Conservation (phyloP, 2,888 invertebrate genomes). For the Tetranychus piercei region DNA sequence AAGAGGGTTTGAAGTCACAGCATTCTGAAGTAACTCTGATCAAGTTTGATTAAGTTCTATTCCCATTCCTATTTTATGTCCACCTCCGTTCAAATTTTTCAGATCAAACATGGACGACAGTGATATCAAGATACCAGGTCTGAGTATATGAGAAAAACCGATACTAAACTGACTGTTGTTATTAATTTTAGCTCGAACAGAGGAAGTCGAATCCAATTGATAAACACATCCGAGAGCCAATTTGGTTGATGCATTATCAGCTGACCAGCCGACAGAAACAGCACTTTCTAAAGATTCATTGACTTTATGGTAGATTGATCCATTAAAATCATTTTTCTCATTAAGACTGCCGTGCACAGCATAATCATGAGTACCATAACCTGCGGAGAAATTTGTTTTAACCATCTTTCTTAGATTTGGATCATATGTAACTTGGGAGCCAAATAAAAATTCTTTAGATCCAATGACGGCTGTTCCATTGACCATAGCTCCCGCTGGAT, state of each 20-base stretch:
- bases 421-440: constrained; percentile 40
- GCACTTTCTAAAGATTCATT: constrained; percentile 69
- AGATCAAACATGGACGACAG: constrained; percentile 83
- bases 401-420: not conserved
- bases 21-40: not conserved
- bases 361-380: not conserved
- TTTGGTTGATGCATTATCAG: constrained; percentile 69
- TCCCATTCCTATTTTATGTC: constrained; percentile 90
- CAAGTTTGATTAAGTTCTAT: constrained; percentile 47
- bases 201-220: constrained; percentile 59
- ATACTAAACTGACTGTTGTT: constrained; percentile 83
- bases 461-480: constrained; percentile 65
- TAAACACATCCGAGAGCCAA: constrained; percentile 83
- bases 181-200: constrained; percentile 65
- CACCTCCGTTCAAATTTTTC: constrained; percentile 91
- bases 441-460: not conserved
- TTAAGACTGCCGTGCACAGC: not conserved
- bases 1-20: too few relatives aligned
- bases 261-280: constrained; percentile 74
- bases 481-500: constrained; percentile 57
- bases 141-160: constrained; percentile 78
- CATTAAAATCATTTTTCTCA: constrained; percentile 79
- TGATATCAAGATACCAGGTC: constrained; percentile 77
- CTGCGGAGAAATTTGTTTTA: not conserved
- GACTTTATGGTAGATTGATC: constrained; percentile 80